Percentiles rank a stretch among this genome's conserved stretches.
Conservation (phyloP, 2,797 vertebrate species). For the Tadarida brasiliensis region DNA sequence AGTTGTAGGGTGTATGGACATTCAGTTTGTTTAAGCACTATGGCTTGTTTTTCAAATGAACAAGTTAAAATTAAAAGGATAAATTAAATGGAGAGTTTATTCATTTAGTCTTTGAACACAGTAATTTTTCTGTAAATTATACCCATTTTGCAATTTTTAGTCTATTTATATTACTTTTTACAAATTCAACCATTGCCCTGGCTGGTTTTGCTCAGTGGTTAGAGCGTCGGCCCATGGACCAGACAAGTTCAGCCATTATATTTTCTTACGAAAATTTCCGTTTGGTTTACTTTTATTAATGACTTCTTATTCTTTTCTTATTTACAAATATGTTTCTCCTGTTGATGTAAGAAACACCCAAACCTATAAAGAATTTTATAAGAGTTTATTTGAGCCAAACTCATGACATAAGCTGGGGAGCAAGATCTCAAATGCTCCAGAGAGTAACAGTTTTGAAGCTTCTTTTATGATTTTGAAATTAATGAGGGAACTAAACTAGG, state of each 20-base stretch:
- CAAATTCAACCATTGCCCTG: background rate
- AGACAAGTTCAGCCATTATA: background rate
- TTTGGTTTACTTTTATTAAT: background rate
- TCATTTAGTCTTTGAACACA: background rate
- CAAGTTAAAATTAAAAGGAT: background rate
- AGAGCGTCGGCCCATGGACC: too few species aligned
- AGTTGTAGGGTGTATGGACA: background rate
- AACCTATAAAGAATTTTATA: background rate
- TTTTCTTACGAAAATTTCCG: background rate
- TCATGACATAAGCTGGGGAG: too few species aligned
- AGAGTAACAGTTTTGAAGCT: background rate
- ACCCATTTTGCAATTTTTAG: background rate
- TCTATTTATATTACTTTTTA: background rate
- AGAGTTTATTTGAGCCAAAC: background rate
- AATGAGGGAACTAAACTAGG: background rate
- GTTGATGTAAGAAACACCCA: background rate
- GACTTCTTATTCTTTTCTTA: background rate
- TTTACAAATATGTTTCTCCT: background rate
- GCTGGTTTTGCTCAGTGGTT: too few species aligned
- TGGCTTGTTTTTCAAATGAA: background rate
- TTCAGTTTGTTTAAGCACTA: background rate
- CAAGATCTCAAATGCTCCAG: background rate
- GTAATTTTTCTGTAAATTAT: background rate
- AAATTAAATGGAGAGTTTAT: background rate
- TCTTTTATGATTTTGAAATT: background rate